These are phyloP conservation scores for Battus philenor DNA, from an alignment of 1,140 invertebrate genomes.

Conservation along the genomic window DNA sequence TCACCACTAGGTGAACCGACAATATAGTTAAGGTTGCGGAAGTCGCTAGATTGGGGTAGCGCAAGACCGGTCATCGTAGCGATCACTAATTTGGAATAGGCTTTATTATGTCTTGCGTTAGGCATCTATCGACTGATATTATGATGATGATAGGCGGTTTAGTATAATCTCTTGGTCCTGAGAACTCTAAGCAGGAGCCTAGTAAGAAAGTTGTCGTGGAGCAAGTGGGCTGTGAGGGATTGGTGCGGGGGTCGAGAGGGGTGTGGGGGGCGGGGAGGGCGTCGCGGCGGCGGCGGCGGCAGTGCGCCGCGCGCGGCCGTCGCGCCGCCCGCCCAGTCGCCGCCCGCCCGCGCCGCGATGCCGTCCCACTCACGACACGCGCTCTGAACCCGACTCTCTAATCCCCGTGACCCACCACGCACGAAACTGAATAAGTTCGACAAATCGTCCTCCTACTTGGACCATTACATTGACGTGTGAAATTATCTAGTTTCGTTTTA, in stretches of 20 bases:
- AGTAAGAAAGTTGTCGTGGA: not conserved
- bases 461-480: conserved; percentile 70
- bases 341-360: conserved; percentile 57
- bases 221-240: too few relatives aligned
- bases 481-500: conserved; percentile 48
- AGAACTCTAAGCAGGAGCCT: not conserved
- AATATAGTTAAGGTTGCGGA: too few relatives aligned
- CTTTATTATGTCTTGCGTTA: too few relatives aligned
- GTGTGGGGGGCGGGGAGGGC: conserved; percentile 42
- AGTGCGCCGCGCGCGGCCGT: conserved; percentile 63
- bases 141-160: too few relatives aligned
- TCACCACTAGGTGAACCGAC: too few relatives aligned
- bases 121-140: too few relatives aligned
- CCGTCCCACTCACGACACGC: conserved; percentile 35
- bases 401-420: conserved; percentile 39
- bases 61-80: too few relatives aligned
- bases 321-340: conserved; percentile 24
- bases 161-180: too few relatives aligned
- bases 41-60: too few relatives aligned
- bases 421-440: conserved; percentile 75
- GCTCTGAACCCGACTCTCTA: conserved; percentile 28
- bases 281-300: conserved; percentile 55
- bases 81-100: too few relatives aligned
- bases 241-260: conserved; percentile 28
- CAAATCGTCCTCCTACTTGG: conserved; percentile 72